phyloP scores from a whole-genome alignment of 2,113 vertebrate species.

The Megaleporinus macrocephalus region DNA sequence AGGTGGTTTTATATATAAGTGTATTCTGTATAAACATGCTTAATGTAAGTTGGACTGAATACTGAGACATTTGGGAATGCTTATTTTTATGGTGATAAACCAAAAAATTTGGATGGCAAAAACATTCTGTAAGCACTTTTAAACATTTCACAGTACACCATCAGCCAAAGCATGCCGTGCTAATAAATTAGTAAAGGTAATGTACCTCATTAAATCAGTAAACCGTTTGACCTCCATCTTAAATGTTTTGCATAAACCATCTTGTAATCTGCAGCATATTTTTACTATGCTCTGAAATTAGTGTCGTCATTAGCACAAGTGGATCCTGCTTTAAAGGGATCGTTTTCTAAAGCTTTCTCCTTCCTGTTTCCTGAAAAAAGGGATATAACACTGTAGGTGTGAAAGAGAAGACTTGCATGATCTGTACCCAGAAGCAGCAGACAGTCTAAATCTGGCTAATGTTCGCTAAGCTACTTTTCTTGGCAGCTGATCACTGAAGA shows the following conservation, averaged over 20 bases:
- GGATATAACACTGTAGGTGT: conserved; percentile 6
- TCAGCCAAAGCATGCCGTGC: not conserved
- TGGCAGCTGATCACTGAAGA: conserved; percentile 13
- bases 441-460: conserved; percentile 24
- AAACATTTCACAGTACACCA: not conserved
- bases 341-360: conserved; percentile 19
- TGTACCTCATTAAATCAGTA: not conserved
- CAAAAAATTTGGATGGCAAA: too few species aligned
- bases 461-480: conserved; percentile 22
- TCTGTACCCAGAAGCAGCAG: conserved; percentile 15
- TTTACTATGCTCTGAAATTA: conserved; percentile 32
- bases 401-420: not conserved
- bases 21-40: too few species aligned
- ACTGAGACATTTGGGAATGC: too few species aligned
- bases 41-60: too few species aligned
- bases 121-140: too few species aligned
- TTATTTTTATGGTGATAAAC: too few species aligned
- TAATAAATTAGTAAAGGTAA: not conserved
- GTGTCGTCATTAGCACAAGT: conserved; percentile 36
- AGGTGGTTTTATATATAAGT: too few species aligned
- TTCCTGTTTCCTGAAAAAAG: conserved; percentile 26
- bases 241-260: not conserved
- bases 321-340: conserved; percentile 26
- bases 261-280: conserved; percentile 8
- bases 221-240: not conserved